Evolutionary conservation across 2,888 invertebrate species (phyloP).

Genomic region (Diploptera punctata): DNA sequence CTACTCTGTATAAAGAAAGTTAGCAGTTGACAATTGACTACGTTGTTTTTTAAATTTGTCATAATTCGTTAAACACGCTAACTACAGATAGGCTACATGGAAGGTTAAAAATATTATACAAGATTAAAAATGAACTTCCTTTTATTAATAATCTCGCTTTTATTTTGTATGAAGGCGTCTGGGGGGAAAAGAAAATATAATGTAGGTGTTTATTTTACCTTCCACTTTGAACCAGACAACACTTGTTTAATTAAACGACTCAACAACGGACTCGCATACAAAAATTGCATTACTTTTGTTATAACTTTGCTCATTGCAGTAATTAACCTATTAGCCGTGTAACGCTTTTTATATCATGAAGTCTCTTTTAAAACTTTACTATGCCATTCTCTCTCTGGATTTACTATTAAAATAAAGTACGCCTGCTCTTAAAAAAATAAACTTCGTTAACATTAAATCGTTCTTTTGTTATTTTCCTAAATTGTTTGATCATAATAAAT

Average conservation of each 20-base stretch:
- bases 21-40: too few relatives aligned
- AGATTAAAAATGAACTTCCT: not conserved
- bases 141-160: not conserved
- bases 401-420: not conserved
- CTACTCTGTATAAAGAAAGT: too few relatives aligned
- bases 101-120: not conserved
- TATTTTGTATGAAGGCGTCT: slow-evolving; percentile 11
- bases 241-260: slow-evolving; percentile 28
- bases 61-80: slow-evolving; percentile 14
- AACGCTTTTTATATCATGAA: slow-evolving; percentile 22
- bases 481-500: too few relatives aligned
- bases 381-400: not conserved
- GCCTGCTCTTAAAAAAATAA: too few relatives aligned
- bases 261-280: slow-evolving; percentile 16
- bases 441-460: too few relatives aligned
- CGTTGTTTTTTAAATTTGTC: not conserved
- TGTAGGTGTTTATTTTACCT: slow-evolving; percentile 21
- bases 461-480: too few relatives aligned
- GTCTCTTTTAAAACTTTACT: not conserved
- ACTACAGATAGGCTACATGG: not conserved
- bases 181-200: slow-evolving; percentile 18
- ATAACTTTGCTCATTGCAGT: slow-evolving; percentile 10
- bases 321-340: slow-evolving; percentile 26
- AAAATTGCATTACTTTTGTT: slow-evolving; percentile 28
- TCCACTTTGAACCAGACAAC: slow-evolving; percentile 24